These are phyloP conservation scores for Batillaria attramentaria DNA, from an alignment of 1,140 invertebrate genomes.

Conservation along the genomic window DNA sequence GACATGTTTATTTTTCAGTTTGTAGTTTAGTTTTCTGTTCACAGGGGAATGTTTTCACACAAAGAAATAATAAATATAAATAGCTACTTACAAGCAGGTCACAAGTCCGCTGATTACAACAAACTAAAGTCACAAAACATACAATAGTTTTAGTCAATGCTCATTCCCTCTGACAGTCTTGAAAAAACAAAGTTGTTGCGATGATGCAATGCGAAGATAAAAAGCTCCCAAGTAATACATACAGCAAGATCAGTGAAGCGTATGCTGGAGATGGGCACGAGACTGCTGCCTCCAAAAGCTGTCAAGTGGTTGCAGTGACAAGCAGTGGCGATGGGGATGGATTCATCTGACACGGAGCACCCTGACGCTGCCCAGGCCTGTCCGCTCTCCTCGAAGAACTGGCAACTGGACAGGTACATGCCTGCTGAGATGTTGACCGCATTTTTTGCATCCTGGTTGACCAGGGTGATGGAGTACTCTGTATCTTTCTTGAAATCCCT, in stretches of 20 bases:
- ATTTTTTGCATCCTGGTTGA: constrained; percentile 43
- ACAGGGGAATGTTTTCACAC: no score
- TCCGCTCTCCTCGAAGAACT: constrained; percentile 49
- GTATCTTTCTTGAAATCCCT: constrained; percentile 43
- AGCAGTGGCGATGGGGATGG: constrained; percentile 45
- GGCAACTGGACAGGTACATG: constrained; percentile 54
- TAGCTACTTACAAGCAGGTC: no score
- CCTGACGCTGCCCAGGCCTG: constrained; percentile 52
- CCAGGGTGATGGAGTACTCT: constrained; percentile 42
- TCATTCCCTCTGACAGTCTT: not conserved
- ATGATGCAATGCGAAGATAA: not conserved
- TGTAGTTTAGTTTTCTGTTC: no score
- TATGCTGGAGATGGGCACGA: constrained; percentile 57
- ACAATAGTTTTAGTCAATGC: constrained; percentile 3
- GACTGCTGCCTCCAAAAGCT: constrained; percentile 62
- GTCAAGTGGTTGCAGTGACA: constrained; percentile 65
- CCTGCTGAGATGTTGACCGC: constrained; percentile 47
- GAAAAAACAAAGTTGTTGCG: not conserved
- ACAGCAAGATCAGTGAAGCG: constrained; percentile 61
- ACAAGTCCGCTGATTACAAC: no score
- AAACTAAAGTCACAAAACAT: no score
- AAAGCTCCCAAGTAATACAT: constrained; percentile 40
- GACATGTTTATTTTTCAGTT: no score
- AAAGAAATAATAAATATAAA: no score
- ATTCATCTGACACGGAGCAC: constrained; percentile 50